Base-by-base conservation (phyloP, 2,113 vertebrate genomes). In the Plecturocebus donacophilus region DNA sequence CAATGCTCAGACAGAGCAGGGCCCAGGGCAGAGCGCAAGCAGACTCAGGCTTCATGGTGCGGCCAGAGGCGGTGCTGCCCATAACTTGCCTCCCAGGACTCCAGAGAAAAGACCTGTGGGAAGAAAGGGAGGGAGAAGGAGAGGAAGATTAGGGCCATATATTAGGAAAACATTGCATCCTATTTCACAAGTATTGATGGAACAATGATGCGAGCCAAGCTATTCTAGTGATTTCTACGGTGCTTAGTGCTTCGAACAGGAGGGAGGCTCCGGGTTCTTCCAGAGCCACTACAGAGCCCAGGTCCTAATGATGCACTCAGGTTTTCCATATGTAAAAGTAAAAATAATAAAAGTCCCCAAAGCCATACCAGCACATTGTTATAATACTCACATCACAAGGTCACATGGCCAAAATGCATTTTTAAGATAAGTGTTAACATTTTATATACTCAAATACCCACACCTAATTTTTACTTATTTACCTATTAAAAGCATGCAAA, bases 1-100 rank as follows among this genome's bases (percentile, higher is more conserved):
- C 95, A 93, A 35, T 17, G 96, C 97, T 98, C 97, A 97, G 97
- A 97, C 88, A 88, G 90, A 91, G 92, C 13, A 10, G 84, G 71
- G 98, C 96, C 97, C 81, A 77, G 35, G 8, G 94, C 38, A 96
- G 79, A 91, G 64, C 52, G 8, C 96, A 96, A 91, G 83, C 54
- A 83, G 97, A 90, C 75, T 98, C 98, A 98, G 96, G 98, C 98
- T 96, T 98, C 99, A 99, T 99, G 98, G 96, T 98, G 98, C 5
- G 45, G 92, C 66, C 93, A 68, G 86, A 96, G 93, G 91, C 89
- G 94, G 89, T 56, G 90, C 96, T 97, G 97, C 75, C 91, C 98
- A 97, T 97, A 89, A 96, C 96, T 98, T 88, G 97, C 94, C 94
- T 93, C 81, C 97, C 97, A 89, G 92, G 94, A 92, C 85, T 96